Conservation (phyloP, 2,888 invertebrate genomes). For the Chaitophorus viminalis region DNA sequence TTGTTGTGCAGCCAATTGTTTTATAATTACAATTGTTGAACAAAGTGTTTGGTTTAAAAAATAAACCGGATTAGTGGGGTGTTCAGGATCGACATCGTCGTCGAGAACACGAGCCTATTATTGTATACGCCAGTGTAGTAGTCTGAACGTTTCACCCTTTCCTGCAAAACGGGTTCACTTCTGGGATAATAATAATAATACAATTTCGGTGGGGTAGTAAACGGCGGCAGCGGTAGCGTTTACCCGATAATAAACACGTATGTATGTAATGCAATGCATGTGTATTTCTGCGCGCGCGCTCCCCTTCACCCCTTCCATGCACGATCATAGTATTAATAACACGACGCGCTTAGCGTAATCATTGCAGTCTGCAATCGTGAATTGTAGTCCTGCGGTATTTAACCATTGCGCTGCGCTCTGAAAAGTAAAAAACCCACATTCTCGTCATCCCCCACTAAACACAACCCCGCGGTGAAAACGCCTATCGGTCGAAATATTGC, state of each 20-base stretch:
- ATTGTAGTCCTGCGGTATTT: background rate
- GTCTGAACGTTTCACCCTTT: constrained; percentile 23
- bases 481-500: background rate
- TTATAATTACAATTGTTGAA: background rate
- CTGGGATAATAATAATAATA: background rate
- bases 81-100: background rate
- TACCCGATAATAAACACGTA: constrained; percentile 44
- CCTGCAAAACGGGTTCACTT: background rate
- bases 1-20: constrained; percentile 1
- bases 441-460: background rate
- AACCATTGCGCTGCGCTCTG: background rate
- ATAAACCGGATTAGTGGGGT: constrained; percentile 33
- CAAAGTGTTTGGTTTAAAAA: background rate
- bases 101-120: background rate
- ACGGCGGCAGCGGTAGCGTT: constrained; percentile 29
- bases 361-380: background rate
- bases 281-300: background rate
- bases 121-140: background rate
- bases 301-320: background rate
- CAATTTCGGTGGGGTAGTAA: constrained; percentile 24
- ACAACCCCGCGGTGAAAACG: background rate
- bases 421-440: background rate
- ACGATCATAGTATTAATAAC: constrained; percentile 1
- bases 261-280: constrained; percentile 1
- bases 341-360: background rate